These are phyloP conservation scores for Odontophorus gujanensis DNA, from an alignment of 2,113 vertebrate species.

Conservation along the genomic window DNA sequence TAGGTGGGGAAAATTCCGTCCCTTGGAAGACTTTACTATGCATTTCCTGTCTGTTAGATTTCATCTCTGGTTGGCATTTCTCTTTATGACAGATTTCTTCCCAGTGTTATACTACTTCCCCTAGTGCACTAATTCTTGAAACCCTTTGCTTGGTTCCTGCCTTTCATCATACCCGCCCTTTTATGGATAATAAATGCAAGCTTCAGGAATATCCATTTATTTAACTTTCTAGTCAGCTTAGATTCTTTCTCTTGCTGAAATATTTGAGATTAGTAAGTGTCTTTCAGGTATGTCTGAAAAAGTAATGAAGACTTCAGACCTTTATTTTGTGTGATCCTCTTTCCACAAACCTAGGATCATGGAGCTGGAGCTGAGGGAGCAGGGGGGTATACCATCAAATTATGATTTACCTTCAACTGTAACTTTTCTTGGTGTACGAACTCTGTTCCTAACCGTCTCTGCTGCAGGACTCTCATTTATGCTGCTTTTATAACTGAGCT, in stretches of 20 bases:
- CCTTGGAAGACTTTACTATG: neutral
- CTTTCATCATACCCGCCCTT: neutral
- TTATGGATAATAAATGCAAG: neutral
- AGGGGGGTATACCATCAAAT: slow-evolving; percentile 1
- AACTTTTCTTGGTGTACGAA: neutral
- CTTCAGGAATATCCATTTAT: neutral
- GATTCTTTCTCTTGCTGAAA: neutral
- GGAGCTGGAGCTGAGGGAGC: slow-evolving; percentile 1
- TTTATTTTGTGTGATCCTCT: neutral
- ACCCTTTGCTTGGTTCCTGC: neutral
- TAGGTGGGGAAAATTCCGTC: slow-evolving; percentile 30
- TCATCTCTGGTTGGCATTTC: neutral
- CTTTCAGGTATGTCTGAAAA: slow-evolving; percentile 3
- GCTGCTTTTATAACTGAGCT: neutral
- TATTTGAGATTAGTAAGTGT: neutral
- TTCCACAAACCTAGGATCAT: neutral
- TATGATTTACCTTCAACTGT: slow-evolving; percentile 36
- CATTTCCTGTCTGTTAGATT: neutral
- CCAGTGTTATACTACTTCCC: neutral
- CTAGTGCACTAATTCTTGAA: neutral
- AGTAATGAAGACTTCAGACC: slow-evolving; percentile 5
- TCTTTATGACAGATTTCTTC: slow-evolving; percentile 13
- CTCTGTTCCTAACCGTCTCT: neutral
- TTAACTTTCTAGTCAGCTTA: neutral
- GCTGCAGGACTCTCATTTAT: slow-evolving; percentile 20